These are phyloP conservation scores for Eupithecia vulgata DNA, from an alignment of 2,888 invertebrate species.

Conservation along the genomic window DNA sequence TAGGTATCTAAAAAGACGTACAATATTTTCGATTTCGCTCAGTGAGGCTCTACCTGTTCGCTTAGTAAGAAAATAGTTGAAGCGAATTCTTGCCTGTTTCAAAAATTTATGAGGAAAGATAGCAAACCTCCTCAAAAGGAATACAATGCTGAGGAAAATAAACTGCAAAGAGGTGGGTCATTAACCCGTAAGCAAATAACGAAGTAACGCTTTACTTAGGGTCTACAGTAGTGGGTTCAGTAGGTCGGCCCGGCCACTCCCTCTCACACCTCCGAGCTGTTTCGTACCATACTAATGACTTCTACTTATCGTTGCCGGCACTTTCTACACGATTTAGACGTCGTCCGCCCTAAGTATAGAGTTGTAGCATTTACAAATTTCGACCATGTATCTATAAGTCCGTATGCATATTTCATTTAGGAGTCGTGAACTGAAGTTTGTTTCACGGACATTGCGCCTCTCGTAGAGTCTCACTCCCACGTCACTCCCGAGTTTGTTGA, in stretches of 20 bases:
- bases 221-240: not conserved
- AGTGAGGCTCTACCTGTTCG: not conserved
- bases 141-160: conserved; percentile 42
- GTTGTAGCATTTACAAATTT: not conserved
- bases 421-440: conserved; percentile 25
- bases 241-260: not conserved
- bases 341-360: not conserved
- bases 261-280: not conserved
- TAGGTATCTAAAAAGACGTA: not conserved
- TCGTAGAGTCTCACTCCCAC: too few species aligned
- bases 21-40: not conserved
- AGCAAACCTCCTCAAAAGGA: conserved; percentile 28
- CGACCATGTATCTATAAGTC: not conserved
- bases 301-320: conserved; percentile 6
- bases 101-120: conserved; percentile 32
- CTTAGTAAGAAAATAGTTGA: conserved; percentile 19
- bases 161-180: conserved; percentile 39
- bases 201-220: conserved; percentile 14
- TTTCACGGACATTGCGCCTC: conserved; percentile 35
- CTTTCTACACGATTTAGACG: not conserved
- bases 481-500: conserved; percentile 9
- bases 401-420: conserved; percentile 26
- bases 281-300: conserved; percentile 11
- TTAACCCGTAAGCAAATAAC: conserved; percentile 43
- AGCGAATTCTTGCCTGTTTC: conserved; percentile 25